phyloP scores from a whole-genome alignment of 64 coral and sea anemone species.

The Stichodactyla mertensii region DNA sequence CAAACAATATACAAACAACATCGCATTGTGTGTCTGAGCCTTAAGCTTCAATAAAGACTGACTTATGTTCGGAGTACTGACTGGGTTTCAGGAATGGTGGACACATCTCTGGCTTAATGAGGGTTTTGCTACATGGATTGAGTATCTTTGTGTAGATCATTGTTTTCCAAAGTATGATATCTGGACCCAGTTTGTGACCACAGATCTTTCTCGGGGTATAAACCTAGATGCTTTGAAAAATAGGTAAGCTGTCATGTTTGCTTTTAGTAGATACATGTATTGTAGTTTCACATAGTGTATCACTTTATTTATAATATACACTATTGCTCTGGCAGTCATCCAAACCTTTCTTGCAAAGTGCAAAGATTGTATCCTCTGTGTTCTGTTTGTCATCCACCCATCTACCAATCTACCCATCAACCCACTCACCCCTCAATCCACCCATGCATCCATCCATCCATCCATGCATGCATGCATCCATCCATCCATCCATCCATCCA shows the following conservation, averaged over 20 bases:
- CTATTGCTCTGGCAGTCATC: not conserved
- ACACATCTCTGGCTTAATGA: slow-evolving; percentile 95
- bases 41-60: not conserved
- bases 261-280: not conserved
- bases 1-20: too few relatives aligned
- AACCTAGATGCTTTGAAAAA: slow-evolving; percentile 85
- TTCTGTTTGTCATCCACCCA: not conserved
- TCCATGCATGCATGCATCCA: not conserved
- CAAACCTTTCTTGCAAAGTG: too few relatives aligned
- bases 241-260: slow-evolving; percentile 33
- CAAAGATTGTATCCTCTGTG: too few relatives aligned
- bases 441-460: not conserved
- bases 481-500: too few relatives aligned
- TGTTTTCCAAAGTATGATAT: slow-evolving; percentile 94
- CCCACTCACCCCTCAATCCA: not conserved
- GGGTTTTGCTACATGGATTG: slow-evolving; percentile 96
- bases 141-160: slow-evolving; percentile 88
- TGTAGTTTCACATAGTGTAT: not conserved
- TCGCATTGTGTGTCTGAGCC: too few relatives aligned
- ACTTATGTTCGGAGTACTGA: not conserved
- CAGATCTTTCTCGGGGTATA: slow-evolving; percentile 76
- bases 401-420: not conserved
- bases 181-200: slow-evolving; percentile 99
- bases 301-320: not conserved
- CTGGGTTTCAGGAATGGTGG: slow-evolving; percentile 83